These are phyloP conservation scores for Chorisops tibialis DNA, from an alignment of 2,888 invertebrate genomes.

Conservation along the genomic window DNA sequence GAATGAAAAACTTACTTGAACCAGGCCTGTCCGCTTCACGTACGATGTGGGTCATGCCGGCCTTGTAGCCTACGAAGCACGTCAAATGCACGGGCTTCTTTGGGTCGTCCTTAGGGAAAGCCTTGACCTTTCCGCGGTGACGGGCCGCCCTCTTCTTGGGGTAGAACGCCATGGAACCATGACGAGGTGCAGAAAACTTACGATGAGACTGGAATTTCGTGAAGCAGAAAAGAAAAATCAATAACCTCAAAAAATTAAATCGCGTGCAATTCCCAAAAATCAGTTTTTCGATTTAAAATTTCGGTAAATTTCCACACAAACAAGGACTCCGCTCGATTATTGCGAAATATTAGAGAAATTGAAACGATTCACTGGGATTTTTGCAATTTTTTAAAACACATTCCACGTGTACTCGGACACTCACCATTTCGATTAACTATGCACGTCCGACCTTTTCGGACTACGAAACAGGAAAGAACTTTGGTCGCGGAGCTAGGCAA, in stretches of 20 bases:
- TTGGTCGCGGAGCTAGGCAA: no score
- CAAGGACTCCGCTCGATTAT: not conserved
- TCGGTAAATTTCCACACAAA: not conserved
- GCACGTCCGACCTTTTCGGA: slow-evolving; percentile 43
- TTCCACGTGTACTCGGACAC: slow-evolving; percentile 27
- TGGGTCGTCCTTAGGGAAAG: slow-evolving; percentile 97
- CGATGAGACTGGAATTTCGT: slow-evolving; percentile 80
- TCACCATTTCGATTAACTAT: slow-evolving; percentile 41
- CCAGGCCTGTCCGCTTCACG: slow-evolving; percentile 98
- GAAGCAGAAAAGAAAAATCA: slow-evolving; percentile 13
- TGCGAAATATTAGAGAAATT: not conserved
- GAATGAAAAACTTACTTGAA: slow-evolving; percentile 75
- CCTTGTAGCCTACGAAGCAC: slow-evolving; percentile 97
- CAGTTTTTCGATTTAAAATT: not conserved
- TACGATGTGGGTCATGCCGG: slow-evolving; percentile 99
- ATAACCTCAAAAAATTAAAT: slow-evolving; percentile 5
- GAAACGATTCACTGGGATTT: not conserved
- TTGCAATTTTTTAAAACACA: not conserved
- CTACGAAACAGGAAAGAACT: slow-evolving; percentile 46
- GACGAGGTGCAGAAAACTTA: slow-evolving; percentile 99
- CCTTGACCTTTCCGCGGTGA: slow-evolving; percentile 98
- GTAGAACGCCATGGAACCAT: slow-evolving; percentile 99
- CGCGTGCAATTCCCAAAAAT: not conserved
- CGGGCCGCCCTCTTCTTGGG: slow-evolving; percentile 96
- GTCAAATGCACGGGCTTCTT: slow-evolving; percentile 96